Base-by-base conservation (phyloP, 2,797 vertebrate species). In the Phataginus tetradactyla region DNA sequence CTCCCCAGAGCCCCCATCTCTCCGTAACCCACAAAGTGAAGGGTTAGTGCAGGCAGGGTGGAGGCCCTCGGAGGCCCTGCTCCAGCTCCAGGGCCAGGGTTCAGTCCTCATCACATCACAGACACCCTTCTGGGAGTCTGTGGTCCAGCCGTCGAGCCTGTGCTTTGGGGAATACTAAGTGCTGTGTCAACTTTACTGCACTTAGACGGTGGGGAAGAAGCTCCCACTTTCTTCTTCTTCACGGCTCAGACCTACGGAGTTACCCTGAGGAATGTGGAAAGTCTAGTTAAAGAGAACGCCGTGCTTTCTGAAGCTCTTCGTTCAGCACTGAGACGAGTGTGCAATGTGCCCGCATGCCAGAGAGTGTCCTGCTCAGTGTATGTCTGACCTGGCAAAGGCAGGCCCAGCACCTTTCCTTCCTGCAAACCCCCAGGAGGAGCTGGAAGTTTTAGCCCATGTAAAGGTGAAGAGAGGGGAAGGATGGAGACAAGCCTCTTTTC, bases 271-370 rank as follows among this genome's bases (percentile, higher is more conserved):
- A 23, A 51, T 0, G 9, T 9, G 75, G 55, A 7, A 27, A 32
- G 32, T 57, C 71, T 14, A 23, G 51, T 63, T 55, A 61, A 2
- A 49, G 63, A 86, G 37, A 23, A 11, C 2, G 7, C 3, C 18
- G 10, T 20, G 5, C 18, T 20, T 71, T 39, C 86, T 57, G 49
- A 93, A 42, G 27, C 12, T 45, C 61, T 42, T 10, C 15, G 17
- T 11, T 23, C 2, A 34, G 42, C 1, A 7, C 29, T 4, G 17
- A 45, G 18, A 75, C n/a, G 3, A 61, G 59, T 11, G 45, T 45
- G 45, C 64, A 3, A 2, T 0, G 32, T 1, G 15, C 11, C 18
- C n/a, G 37, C 0, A 0, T n/a, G 1, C 53, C 29, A 0, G 11
- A 11, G 27, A 34, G 42, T 15, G 42, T 21, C 42, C 1, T 0